Percentiles rank a stretch among this genome's conserved stretches.
phyloP scores from a whole-genome alignment of 2,113 vertebrate genomes.

The Prunella fulvescens region DNA sequence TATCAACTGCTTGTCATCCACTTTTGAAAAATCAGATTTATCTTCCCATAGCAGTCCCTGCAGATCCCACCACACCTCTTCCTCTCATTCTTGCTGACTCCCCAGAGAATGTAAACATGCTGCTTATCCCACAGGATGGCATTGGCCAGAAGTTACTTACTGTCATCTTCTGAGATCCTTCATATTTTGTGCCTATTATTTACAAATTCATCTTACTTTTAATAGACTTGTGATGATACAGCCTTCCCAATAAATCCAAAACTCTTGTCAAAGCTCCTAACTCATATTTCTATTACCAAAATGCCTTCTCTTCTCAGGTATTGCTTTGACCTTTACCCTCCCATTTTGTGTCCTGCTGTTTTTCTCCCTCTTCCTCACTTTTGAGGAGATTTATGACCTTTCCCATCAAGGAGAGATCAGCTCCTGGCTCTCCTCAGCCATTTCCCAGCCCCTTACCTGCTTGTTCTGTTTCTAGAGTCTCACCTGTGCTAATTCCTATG shows the following conservation, averaged over 20 bases:
- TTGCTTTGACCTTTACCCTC: not conserved
- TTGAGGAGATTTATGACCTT: not conserved
- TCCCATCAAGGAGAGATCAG: not conserved
- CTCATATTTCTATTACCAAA: not conserved
- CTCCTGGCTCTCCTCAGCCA: not conserved
- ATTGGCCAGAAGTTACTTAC: not conserved
- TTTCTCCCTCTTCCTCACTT: not conserved
- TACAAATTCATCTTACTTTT: not conserved
- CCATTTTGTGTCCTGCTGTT: not conserved
- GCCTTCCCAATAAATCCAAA: not conserved
- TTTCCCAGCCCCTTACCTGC: not conserved
- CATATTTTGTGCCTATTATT: not conserved
- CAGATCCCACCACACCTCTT: conserved; percentile 22
- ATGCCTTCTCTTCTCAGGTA: not conserved
- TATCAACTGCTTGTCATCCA: not conserved
- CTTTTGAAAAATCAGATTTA: not conserved
- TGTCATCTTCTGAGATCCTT: not conserved
- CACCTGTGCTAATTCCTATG: not conserved
- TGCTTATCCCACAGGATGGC: not conserved
- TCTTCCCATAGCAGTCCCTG: not conserved
- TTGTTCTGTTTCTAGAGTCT: not conserved
- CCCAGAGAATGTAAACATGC: not conserved
- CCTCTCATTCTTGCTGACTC: not conserved
- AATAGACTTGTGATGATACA: not conserved
- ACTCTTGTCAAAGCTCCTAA: not conserved